Percentiles rank a stretch among this genome's conserved stretches.
Evolutionary conservation across 2,113 vertebrate genomes (phyloP).

Genomic region (Eretmochelys imbricata): DNA sequence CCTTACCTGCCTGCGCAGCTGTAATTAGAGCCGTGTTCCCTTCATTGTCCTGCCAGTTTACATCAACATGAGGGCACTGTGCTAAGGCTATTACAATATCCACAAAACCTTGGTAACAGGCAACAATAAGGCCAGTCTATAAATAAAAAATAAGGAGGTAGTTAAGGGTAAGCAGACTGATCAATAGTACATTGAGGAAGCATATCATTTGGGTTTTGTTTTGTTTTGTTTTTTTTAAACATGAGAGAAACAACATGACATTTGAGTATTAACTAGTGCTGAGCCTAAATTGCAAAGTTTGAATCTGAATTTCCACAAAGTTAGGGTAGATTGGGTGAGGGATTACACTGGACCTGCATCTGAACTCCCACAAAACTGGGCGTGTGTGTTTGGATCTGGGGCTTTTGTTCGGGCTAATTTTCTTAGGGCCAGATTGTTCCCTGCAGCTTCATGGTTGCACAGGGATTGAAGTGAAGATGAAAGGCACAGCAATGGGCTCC

Average conservation of each 20-base stretch:
- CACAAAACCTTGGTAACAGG: conserved; percentile 96
- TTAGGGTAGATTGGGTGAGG: not conserved
- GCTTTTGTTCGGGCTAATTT: not conserved
- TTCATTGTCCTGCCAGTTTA: conserved; percentile 98
- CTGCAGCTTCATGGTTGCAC: not conserved
- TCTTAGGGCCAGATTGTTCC: not conserved
- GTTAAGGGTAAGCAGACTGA: conserved; percentile 32
- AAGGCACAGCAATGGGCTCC: not conserved
- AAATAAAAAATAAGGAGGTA: conserved; percentile 55
- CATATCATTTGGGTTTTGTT: not conserved
- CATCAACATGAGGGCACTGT: conserved; percentile 92
- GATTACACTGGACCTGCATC: not conserved
- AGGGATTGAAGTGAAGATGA: too few relatives aligned
- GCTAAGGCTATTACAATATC: conserved; percentile 91
- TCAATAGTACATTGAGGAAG: not conserved
- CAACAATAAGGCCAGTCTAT: conserved; percentile 92
- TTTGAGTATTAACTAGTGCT: not conserved
- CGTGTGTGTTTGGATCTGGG: not conserved
- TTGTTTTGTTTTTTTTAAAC: not conserved
- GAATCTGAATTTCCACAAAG: not conserved
- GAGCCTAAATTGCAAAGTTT: conserved; percentile 20
- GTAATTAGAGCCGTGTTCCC: conserved; percentile 96
- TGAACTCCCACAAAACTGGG: not conserved
- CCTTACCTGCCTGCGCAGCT: conserved; percentile 94
- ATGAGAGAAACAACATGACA: not conserved